Evolutionary conservation across 2,113 vertebrate genomes (phyloP), one percentile per base, ranked within the genome.

Genomic region (Austrofundulus limnaeus): DNA sequence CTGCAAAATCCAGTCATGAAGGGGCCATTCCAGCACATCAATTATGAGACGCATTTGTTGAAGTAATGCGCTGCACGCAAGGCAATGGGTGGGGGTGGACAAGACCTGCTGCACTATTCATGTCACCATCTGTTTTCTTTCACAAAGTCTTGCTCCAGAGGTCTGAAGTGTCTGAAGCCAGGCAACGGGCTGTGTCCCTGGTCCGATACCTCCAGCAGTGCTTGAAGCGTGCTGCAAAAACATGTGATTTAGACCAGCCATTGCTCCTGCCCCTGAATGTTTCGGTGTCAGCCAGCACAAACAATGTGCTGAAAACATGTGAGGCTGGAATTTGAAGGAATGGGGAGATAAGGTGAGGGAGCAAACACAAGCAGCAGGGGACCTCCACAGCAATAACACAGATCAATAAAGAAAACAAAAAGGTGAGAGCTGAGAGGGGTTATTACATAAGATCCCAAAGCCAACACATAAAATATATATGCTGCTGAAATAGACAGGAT

Each of bases 61-160:
- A 82, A 70, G 88, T 91, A 88, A 89, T 87, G 86, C 81, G 86
- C 77, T 51, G 85, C 90, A 89, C 71, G 80, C 84, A 77, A 88
- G 71, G 78, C 81, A 75, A 65, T 65, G 60, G 71, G 70, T 28
- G 75, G 67, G 72, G 77, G 76, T 53, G 81, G 80, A 66, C 43
- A 1, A 72, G 72, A 80, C 67, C 79, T 80, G 62, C 83, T 89
- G 86, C 87, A 91, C 84, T 88, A 88, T 88, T 92, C 85, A 91
- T 91, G 88, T 76, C 59, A 74, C 91, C 89, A 91, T 91, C 90
- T 92, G 90, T 79, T 91, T 47, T 76, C 79, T 74, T 84, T 89
- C 82, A 70, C 34, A 69, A 52, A 72, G 72, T 60, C 78, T 77
- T 72, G 59, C 74, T 83, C 73, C 56, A 78, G 74, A 55, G 68